Base-by-base conservation (phyloP, 2,888 invertebrate species). In the Dastarcus helophoroides region DNA sequence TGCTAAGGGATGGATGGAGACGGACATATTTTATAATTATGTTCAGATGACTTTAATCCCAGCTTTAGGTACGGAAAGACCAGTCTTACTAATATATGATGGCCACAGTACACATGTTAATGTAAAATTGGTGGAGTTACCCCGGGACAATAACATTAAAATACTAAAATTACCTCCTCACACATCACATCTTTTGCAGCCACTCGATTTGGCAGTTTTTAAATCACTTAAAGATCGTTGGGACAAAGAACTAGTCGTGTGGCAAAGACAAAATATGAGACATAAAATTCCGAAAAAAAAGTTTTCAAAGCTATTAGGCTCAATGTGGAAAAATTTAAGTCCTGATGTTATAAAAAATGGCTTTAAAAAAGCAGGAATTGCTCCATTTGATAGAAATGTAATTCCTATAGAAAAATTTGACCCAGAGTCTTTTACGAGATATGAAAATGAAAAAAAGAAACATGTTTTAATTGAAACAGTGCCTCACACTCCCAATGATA, bases 141-240 rank as follows among this genome's bases (percentile, higher is more conserved):
- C 42, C 10, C 25, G 14, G 7, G 7, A 36, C 35, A 28, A 46
- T 12, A 15, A 37, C 3, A 38, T 49, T n/a, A 46, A 40, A 3
- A 47, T 52, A 16, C 26, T 53, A 3, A 55, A 51, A 31, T 34
- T 54, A 12, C 51, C 53, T 17, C 46, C 52, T 12, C 51, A 55
- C 29, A 43, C 46, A 4, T 46, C 41, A 4, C 47, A 52, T 24
- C 8, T 41, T 3, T 34, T 51, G 15, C 48, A 50, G 28, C 48
- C 47, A 13, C 32, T 50, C 13, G 50, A 51, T 29, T 16, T 50
- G 5, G 33, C 46, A 9, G 48, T 48, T 4, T 50, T 50, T 31
- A 48, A 46, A 9, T 14, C 33, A 2, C 9, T 36, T 2, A 37
- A 38, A 25, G 4, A 10, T 3, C 11, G 7, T n/a, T 38, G 38